Evolutionary conservation across 35 echinoderm and acorn worm genomes (phyloP).

Genomic region (Anneissia japonica): DNA sequence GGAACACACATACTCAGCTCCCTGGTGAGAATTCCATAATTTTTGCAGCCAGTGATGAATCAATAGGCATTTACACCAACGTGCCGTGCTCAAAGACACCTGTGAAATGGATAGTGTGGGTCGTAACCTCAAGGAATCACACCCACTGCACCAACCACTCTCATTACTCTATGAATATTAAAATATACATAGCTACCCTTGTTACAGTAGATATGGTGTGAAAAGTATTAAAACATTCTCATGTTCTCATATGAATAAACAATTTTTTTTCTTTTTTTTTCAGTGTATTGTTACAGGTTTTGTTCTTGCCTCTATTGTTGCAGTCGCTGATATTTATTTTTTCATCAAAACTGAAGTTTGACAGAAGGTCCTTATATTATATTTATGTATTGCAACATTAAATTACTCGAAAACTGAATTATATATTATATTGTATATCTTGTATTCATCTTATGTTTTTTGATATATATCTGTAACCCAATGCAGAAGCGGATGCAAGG

Average conservation of each 20-base stretch:
- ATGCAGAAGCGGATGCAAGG: too few species aligned
- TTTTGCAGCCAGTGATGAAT: too few species aligned
- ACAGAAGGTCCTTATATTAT: neutral
- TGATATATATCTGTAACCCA: too few species aligned
- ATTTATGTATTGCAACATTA: too few species aligned
- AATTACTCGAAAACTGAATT: too few species aligned
- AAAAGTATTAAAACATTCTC: neutral
- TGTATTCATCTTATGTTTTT: too few species aligned
- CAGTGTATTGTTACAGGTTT: conserved; percentile 46
- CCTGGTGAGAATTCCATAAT: too few species aligned
- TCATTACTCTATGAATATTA: neutral
- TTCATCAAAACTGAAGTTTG: conserved; percentile 40
- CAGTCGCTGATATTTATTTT: conserved; percentile 46
- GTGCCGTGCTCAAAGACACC: too few species aligned
- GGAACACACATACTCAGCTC: too few species aligned
- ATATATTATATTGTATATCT: too few species aligned
- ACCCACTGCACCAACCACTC: neutral
- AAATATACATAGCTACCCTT: neutral
- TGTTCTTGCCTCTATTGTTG: conserved; percentile 26
- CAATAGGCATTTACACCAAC: too few species aligned
- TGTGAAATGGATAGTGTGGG: neutral
- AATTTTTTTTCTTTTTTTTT: conserved; percentile 14
- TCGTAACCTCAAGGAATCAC: neutral
- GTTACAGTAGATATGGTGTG: neutral
- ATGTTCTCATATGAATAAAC: neutral